These are phyloP conservation scores for Eumaeus atala DNA, from an alignment of 1,140 invertebrate species.

Conservation along the genomic window DNA sequence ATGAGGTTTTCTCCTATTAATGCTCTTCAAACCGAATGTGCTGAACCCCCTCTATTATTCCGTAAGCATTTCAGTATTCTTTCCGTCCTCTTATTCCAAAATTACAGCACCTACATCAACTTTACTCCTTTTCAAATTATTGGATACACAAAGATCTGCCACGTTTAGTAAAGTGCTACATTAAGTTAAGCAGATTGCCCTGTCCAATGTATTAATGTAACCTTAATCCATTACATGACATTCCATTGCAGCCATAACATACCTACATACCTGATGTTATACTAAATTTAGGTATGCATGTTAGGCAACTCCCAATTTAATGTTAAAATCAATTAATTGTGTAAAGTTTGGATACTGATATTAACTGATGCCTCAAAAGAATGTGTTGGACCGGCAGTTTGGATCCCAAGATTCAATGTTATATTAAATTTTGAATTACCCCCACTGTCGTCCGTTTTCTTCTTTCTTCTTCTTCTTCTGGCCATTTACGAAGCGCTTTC, in stretches of 20 bases:
- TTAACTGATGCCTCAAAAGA: neutral
- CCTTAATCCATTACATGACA: neutral
- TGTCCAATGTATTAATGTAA: no score
- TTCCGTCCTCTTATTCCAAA: neutral
- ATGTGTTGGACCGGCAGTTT: neutral
- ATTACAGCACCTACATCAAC: neutral
- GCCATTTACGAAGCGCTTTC: neutral
- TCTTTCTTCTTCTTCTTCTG: neutral
- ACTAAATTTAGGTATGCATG: neutral
- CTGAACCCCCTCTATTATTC: neutral
- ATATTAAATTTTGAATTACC: neutral
- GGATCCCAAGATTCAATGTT: no score
- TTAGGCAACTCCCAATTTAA: neutral
- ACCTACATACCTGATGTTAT: neutral
- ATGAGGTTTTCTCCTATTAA: neutral
- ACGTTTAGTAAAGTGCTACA: no score
- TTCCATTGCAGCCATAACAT: neutral
- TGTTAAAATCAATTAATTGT: neutral
- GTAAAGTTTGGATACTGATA: neutral
- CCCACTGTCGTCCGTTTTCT: neutral
- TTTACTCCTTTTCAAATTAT: neutral
- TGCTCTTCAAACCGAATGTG: neutral
- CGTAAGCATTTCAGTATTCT: neutral
- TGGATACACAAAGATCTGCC: neutral
- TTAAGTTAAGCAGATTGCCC: neutral